Evolutionary conservation across 1,140 invertebrate species (phyloP).

Genomic region (Chironomus tepperi): DNA sequence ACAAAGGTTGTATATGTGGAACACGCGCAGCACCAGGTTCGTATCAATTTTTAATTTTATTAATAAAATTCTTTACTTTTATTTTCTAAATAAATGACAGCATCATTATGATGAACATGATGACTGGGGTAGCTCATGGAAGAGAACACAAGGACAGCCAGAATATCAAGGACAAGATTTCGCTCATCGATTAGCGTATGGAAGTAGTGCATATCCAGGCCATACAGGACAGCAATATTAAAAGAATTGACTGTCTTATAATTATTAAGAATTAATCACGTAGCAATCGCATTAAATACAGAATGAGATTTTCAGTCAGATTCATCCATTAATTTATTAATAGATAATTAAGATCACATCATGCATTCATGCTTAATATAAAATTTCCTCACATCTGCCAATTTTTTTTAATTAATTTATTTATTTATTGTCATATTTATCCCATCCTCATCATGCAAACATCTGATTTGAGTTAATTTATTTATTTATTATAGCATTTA

Average conservation of each 20-base stretch:
- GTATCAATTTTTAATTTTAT: neutral
- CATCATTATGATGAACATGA: constrained; percentile 19
- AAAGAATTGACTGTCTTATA: neutral
- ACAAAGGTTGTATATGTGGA: neutral
- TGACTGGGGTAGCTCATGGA: constrained; percentile 19
- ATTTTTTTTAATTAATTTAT: neutral
- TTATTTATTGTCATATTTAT: neutral
- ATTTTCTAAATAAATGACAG: neutral
- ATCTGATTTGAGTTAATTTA: neutral
- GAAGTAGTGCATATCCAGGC: constrained; percentile 3
- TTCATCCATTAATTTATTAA: too few species aligned
- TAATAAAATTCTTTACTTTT: neutral
- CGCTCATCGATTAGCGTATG: neutral
- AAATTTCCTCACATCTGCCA: neutral
- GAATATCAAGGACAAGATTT: neutral
- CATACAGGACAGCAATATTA: neutral
- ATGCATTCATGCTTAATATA: too few species aligned
- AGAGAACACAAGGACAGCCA: neutral
- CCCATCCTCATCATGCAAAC: neutral
- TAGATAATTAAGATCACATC: too few species aligned
- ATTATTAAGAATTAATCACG: too few species aligned
- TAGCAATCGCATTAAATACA: too few species aligned
- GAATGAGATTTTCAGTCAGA: too few species aligned
- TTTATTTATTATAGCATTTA: too few species aligned
- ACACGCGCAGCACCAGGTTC: constrained; percentile 4